A percentile compares a stretch with the other conserved stretches of the same genome.
Conservation (phyloP, 2,113 vertebrate species). For the Zootoca vivipara region DNA sequence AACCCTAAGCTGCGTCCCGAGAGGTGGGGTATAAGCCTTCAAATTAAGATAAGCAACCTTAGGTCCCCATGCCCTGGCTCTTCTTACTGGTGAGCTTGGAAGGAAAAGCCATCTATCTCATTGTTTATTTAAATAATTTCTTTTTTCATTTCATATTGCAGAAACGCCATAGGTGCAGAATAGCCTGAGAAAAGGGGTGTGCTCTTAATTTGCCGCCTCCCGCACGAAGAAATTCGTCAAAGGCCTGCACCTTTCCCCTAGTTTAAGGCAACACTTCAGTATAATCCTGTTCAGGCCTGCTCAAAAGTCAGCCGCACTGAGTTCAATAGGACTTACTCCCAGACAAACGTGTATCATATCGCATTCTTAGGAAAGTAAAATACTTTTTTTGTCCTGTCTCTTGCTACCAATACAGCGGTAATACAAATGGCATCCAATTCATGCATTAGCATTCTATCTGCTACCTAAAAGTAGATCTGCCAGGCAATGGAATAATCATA, state of each 20-base stretch:
- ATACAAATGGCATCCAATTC: not conserved
- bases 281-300: no score
- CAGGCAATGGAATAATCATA: conserved; percentile 19
- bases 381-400: not conserved
- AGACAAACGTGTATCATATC: no score
- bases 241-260: no score
- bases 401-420: not conserved
- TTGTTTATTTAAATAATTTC: not conserved
- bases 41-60: no score
- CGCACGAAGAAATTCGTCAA: not conserved
- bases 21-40: no score
- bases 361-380: not conserved
- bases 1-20: no score
- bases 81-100: no score
- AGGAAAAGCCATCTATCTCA: not conserved
- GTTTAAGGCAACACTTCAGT: no score
- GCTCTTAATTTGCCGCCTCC: not conserved
- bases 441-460: not conserved
- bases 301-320: no score
- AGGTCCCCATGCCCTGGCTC: no score
- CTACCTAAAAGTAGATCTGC: not conserved
- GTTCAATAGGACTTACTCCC: no score
- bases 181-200: not conserved
- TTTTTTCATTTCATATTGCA: not conserved
- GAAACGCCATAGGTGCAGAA: not conserved